Conservation (phyloP, 2,797 vertebrate genomes). For the Argyrosomus regius region DNA sequence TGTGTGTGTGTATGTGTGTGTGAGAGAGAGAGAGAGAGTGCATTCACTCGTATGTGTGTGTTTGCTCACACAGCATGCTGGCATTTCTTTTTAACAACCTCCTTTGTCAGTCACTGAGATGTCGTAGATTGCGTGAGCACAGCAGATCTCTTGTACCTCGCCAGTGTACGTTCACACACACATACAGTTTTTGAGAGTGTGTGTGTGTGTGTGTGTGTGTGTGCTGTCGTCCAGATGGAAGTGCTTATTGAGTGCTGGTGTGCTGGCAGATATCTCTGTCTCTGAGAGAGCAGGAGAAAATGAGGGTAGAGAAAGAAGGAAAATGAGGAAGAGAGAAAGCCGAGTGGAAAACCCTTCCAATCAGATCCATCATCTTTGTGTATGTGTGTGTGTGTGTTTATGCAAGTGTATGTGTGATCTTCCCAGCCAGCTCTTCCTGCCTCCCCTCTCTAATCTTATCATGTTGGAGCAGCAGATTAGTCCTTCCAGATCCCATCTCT, state of each 20-base stretch:
- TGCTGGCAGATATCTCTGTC: conserved; percentile 80
- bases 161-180: conserved; percentile 53
- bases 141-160: conserved; percentile 75
- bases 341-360: conserved; percentile 81
- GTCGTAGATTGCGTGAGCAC: conserved; percentile 75
- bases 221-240: conserved; percentile 83
- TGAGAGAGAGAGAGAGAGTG: neutral
- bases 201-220: conserved; percentile 53
- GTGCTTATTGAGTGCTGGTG: conserved; percentile 80
- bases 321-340: conserved; percentile 66
- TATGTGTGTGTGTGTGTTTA: conserved; percentile 51
- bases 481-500: conserved; percentile 82
- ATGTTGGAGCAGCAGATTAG: conserved; percentile 85
- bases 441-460: conserved; percentile 85
- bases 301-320: conserved; percentile 44
- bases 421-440: conserved; percentile 79
- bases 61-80: conserved; percentile 70
- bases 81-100: conserved; percentile 77
- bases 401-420: conserved; percentile 68
- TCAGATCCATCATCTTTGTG: conserved; percentile 79
- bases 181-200: conserved; percentile 23
- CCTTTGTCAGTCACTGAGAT: conserved; percentile 79
- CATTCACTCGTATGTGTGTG: conserved; percentile 52
- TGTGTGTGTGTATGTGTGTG: conserved; percentile 19
- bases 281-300: conserved; percentile 65